Evolutionary conservation across 2,888 invertebrate genomes (phyloP).

Genomic region (Epinotia demarniana): DNA sequence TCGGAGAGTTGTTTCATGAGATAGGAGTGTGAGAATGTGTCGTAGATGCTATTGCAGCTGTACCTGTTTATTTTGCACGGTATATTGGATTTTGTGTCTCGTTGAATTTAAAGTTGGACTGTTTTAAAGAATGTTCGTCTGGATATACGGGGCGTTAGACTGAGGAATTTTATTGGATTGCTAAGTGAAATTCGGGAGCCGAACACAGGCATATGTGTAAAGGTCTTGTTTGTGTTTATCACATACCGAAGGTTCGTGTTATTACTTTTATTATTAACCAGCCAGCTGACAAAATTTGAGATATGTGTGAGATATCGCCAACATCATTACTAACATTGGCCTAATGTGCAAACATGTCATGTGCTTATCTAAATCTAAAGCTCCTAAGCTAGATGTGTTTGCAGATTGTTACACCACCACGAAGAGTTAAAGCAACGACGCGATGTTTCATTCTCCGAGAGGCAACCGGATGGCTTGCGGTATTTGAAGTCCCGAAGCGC

Average conservation of each 20-base stretch:
- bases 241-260: not conserved
- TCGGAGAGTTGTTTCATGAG: not conserved
- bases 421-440: no score
- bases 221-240: not conserved
- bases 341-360: no score
- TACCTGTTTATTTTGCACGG: constrained; percentile 60
- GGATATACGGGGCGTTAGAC: constrained; percentile 23
- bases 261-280: no score
- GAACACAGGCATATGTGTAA: not conserved
- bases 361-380: no score
- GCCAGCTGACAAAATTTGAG: no score
- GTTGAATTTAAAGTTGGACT: constrained; percentile 54
- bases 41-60: constrained; percentile 27
- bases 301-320: no score
- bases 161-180: constrained; percentile 25
- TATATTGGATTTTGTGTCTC: constrained; percentile 56
- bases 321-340: no score
- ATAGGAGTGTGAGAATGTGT: constrained; percentile 6
- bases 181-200: constrained; percentile 14
- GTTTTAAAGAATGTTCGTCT: constrained; percentile 31
- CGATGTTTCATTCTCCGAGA: no score
- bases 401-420: no score
- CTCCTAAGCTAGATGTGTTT: no score
- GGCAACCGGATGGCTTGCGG: no score
- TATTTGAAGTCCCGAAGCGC: no score